These are phyloP conservation scores for Dasypus novemcinctus DNA, from an alignment of 2,113 vertebrate genomes.

Conservation along the genomic window DNA sequence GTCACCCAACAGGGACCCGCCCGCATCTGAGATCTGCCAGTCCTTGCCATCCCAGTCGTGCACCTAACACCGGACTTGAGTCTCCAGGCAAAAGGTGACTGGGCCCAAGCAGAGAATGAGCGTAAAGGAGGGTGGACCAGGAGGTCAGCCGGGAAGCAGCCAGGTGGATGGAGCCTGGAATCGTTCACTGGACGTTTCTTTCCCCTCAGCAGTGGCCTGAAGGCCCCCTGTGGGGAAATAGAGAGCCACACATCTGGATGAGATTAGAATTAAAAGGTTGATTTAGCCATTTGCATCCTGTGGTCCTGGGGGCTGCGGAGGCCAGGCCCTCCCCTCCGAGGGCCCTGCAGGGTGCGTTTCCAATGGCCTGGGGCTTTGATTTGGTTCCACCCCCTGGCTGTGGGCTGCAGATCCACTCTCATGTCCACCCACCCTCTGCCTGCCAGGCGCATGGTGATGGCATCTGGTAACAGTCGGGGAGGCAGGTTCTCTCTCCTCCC, in stretches of 20 bases:
- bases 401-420: background rate
- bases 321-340: background rate
- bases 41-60: background rate
- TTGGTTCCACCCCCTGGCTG: rapidly evolving
- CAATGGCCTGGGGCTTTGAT: background rate
- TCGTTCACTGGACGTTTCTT: background rate
- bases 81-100: background rate
- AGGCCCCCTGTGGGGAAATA: too few relatives aligned
- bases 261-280: background rate
- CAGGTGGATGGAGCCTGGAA: background rate
- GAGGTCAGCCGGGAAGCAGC: background rate
- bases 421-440: background rate
- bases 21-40: background rate
- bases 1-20: rapidly evolving
- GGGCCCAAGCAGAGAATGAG: background rate
- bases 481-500: background rate
- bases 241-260: background rate
- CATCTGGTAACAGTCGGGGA: background rate
- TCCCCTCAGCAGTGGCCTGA: background rate
- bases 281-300: background rate
- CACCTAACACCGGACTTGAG: background rate
- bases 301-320: background rate
- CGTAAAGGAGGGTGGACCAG: background rate
- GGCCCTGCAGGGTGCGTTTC: background rate
- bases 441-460: background rate